Base-by-base conservation (phyloP, 2,797 vertebrate genomes). In the Pelobates cultripes region DNA sequence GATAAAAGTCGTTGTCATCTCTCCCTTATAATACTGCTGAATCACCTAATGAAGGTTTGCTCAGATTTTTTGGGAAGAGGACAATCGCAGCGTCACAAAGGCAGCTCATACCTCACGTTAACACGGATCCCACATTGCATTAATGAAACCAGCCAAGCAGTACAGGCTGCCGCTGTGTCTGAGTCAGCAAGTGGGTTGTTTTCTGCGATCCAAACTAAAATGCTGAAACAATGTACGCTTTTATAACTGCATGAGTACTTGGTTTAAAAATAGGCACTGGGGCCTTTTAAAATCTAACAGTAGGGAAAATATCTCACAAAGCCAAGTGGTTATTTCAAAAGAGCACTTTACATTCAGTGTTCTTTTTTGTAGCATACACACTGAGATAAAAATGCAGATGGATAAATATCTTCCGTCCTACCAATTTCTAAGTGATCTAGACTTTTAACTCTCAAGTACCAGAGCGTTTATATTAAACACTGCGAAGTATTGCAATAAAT, bases 171-270 rank as follows among this genome's bases (percentile, higher is more conserved):
- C 28, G 66, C 55, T 9, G 78, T 5, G 63, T 10, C 43, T 70
- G 67, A 76, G 73, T 81, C 79, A 75, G 79, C 72, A 70, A 2
- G 7, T 7, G 61, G 43, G 8, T 0, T 1, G 51, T 7, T 43
- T 74, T 63, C 47, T 41, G 43, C 47, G 5, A 10, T n/a, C 14
- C 67, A 14, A 13, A 55, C 17, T 68, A 68, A 68, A 28, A 28
- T 28, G 28, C 28, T 51, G 15, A 75, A 81, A 81, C 79, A 70
- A 71, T 71, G 51, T 57, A 13, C 51, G 8, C 66, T 70, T 68
- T 53, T 61, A 42, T 40, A 2, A 40, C 42, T 51, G 43, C 66
- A 53, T 42, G 9, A 57, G 12, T 13, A 43, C 47, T 53, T 69
- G 51, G 75, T 69, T 68, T 77, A 70, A 70, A 75, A 57, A 63